A percentile compares a stretch with the other conserved stretches of the same genome.
These are phyloP conservation scores for Matsumurasca onukii DNA, from an alignment of 1,140 invertebrate species.

Conservation along the genomic window DNA sequence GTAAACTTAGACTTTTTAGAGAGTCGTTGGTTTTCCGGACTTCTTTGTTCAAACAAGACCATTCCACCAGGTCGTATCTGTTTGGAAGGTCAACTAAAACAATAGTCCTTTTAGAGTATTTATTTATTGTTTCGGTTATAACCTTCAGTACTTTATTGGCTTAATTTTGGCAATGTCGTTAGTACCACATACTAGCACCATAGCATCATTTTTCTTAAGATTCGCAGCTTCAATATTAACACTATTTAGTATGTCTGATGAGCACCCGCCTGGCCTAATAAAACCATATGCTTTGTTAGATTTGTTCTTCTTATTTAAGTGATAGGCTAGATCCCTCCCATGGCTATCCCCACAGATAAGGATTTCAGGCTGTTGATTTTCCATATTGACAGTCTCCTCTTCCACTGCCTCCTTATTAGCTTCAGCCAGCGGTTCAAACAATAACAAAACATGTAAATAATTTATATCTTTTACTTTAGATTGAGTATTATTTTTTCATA, in stretches of 20 bases:
- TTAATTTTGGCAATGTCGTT: background rate
- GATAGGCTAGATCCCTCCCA: background rate
- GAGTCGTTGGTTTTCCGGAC: conserved; percentile 8
- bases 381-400: too few species aligned
- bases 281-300: background rate
- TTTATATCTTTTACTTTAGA: too few species aligned
- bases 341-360: conserved; percentile 1
- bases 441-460: too few species aligned
- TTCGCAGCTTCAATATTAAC: background rate
- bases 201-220: background rate
- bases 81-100: conserved; percentile 10
- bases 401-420: too few species aligned
- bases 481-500: too few species aligned
- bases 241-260: background rate
- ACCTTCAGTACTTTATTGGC: background rate
- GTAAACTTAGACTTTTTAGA: background rate
- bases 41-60: conserved; percentile 22
- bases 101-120: background rate
- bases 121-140: background rate
- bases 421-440: too few species aligned
- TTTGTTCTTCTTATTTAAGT: background rate
- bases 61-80: conserved; percentile 19
- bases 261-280: background rate
- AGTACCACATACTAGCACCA: background rate
- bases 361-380: background rate